phyloP scores from a whole-genome alignment of 2,113 vertebrate genomes.

The Nerophis lumbriciformis region DNA sequence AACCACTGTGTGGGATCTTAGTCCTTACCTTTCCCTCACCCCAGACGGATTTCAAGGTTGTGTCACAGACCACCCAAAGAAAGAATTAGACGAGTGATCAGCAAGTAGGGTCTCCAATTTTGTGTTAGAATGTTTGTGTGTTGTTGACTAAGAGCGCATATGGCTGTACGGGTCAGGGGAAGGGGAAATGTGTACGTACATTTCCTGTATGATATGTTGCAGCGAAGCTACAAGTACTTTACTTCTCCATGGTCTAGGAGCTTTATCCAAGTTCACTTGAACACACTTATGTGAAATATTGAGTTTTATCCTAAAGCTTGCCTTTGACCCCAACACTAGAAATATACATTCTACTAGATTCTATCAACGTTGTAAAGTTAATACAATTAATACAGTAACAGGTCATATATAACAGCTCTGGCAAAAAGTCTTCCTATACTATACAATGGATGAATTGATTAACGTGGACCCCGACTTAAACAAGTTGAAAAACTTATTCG shows the following conservation, averaged over 20 bases:
- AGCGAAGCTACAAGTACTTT: background rate
- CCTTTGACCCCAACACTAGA: too few relatives aligned
- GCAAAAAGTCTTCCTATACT: too few relatives aligned
- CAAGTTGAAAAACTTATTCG: too few relatives aligned
- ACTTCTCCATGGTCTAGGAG: background rate
- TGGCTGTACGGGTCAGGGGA: background rate
- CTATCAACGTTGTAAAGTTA: too few relatives aligned
- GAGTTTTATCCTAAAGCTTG: too few relatives aligned
- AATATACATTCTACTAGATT: too few relatives aligned
- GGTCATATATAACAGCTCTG: too few relatives aligned
- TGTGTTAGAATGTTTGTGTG: conserved; percentile 11
- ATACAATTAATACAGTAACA: too few relatives aligned
- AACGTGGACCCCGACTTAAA: too few relatives aligned
- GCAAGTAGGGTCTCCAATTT: conserved; percentile 34
- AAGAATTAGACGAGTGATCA: conserved; percentile 26
- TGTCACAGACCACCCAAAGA: conserved; percentile 49
- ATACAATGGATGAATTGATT: too few relatives aligned
- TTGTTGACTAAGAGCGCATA: background rate
- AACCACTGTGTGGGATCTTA: conserved; percentile 43
- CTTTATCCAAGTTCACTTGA: background rate
- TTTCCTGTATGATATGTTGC: conserved; percentile 1
- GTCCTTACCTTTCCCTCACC: conserved; percentile 37
- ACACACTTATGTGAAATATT: too few relatives aligned
- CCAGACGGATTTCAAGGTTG: conserved; percentile 37
- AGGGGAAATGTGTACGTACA: conserved; percentile 1